phyloP scores from a whole-genome alignment of 1,140 invertebrate genomes.

The Conus betulinus region DNA sequence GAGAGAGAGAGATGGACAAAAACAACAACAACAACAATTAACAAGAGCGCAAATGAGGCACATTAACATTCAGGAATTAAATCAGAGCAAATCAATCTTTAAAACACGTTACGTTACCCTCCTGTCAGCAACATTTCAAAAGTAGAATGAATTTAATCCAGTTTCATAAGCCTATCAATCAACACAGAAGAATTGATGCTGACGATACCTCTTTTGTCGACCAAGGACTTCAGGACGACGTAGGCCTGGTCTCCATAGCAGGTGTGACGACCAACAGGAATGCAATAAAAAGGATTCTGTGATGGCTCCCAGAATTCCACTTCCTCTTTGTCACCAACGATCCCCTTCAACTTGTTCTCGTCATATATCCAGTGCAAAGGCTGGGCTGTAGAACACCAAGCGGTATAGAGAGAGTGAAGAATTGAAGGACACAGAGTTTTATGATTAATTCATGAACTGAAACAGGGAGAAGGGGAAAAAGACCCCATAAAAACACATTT shows the following conservation, averaged over 20 bases:
- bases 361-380: conserved; percentile 71
- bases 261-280: conserved; percentile 58
- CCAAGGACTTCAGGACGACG: conserved; percentile 64
- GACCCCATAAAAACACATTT: no score
- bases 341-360: conserved; percentile 51
- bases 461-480: no score
- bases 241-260: conserved; percentile 68
- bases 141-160: no score
- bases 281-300: conserved; percentile 66
- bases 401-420: neutral
- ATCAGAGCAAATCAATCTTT: no score
- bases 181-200: neutral
- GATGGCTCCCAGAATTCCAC: conserved; percentile 66
- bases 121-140: no score
- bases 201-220: conserved; percentile 57
- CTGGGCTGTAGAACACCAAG: conserved; percentile 53
- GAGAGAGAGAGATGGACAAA: no score
- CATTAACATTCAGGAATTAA: no score
- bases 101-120: no score
- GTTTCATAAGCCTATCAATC: neutral
- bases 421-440: neutral
- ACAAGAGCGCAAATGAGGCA: no score
- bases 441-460: no score
- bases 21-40: no score
- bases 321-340: conserved; percentile 58